Evolutionary conservation across 2,797 vertebrate genomes (phyloP), one percentile per base, ranked within the genome.

Genomic region (Gila robusta): DNA sequence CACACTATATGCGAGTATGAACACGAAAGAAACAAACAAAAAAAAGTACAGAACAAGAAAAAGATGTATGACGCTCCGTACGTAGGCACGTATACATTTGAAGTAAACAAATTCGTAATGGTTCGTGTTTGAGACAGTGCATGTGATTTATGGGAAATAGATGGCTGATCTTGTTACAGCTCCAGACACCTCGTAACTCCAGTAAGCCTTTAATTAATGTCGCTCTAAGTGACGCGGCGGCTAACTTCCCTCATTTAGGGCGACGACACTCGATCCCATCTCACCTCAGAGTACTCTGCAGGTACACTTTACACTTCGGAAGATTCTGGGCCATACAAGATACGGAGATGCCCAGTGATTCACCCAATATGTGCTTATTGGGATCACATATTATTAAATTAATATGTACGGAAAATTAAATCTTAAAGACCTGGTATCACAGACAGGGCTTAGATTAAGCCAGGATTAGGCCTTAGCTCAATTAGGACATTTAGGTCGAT

Each of bases 121-220:
- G 67, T 69, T 66, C 17, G 6, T 11, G 28, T 84, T 69, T 69
- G 62, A 44, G 62, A 70, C 59, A 92, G 94, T 93, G 92, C 95
- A 96, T 97, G 97, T 97, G 97, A 97, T 98, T 97, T 97, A 97
- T 96, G 96, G 90, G 93, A 92, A 91, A 92, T 93, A 95, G 95
- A 95, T 91, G 93, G 92, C 84, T 94, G 95, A 95, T 98, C 96
- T 88, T 92, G 93, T 97, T 97, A 96, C 97, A 94, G 91, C 89
- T 93, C 94, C 94, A 95, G 95, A 97, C 95, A 97, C 96, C 95
- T 92, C 87, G 94, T 97, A 95, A 96, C 95, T 94, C 93, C 92
- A 78, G 91, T 52, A 71, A 92, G 93, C 91, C 88, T 96, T 98
- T 98, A 98, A 98, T 98, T 98, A 98, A 98, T 95, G 95, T 93